Conservation (phyloP, 1,140 invertebrate genomes). For the Neotoxoptera formosana region DNA sequence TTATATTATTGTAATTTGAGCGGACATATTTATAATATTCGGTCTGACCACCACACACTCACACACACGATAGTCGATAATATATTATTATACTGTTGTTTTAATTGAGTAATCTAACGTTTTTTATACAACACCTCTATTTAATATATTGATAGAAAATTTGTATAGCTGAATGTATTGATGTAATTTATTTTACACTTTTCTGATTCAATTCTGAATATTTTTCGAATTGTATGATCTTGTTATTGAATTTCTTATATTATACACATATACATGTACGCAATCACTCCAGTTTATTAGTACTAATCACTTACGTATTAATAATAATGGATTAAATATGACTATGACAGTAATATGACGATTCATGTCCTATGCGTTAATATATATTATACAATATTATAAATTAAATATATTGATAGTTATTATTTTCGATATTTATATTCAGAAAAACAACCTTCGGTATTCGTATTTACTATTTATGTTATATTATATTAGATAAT, state of each 20-base stretch:
- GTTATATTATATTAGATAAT: neutral
- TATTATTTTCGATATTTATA: neutral
- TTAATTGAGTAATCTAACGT: neutral
- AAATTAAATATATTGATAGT: neutral
- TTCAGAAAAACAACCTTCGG: neutral
- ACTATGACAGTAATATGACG: neutral
- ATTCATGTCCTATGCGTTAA: too few relatives aligned
- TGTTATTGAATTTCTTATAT: neutral
- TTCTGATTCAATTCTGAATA: neutral
- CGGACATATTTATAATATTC: neutral
- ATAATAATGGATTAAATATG: too few relatives aligned
- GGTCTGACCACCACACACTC: neutral
- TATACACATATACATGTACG: neutral
- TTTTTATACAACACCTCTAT: neutral
- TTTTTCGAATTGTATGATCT: neutral
- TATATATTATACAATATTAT: too few relatives aligned
- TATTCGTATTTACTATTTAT: neutral
- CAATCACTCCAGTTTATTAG: neutral
- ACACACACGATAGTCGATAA: neutral
- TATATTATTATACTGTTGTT: neutral
- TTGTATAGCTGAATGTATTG: too few relatives aligned
- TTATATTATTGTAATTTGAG: neutral
- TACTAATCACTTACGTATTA: neutral
- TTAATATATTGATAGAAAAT: neutral
- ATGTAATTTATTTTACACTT: too few relatives aligned